Evolutionary conservation across 2,113 vertebrate species (phyloP).

Genomic region (Cyanoramphus novaezelandiae): DNA sequence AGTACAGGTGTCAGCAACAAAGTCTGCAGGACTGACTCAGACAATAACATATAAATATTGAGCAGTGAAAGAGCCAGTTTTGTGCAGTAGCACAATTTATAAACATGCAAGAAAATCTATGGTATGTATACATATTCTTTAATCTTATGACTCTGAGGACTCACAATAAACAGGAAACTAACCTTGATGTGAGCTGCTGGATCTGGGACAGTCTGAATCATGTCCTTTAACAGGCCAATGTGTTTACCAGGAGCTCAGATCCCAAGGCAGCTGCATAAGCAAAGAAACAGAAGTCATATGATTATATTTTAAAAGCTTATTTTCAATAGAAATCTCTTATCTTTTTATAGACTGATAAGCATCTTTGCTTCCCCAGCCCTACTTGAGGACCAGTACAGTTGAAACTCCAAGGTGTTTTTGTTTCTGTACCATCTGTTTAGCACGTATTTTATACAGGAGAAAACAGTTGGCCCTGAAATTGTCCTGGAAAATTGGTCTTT

Average conservation of each 20-base stretch:
- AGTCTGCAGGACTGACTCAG: neutral
- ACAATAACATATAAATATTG: neutral
- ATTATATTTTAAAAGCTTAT: neutral
- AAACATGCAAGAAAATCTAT: neutral
- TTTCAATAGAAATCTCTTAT: neutral
- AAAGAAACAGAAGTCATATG: neutral
- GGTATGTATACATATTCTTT: neutral
- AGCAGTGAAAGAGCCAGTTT: neutral
- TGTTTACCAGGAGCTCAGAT: constrained; percentile 60
- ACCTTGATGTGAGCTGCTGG: constrained; percentile 83
- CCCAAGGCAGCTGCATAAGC: constrained; percentile 56
- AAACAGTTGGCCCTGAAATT: neutral
- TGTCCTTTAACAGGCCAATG: constrained; percentile 74
- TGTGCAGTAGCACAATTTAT: neutral
- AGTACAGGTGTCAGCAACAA: neutral
- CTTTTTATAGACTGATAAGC: neutral
- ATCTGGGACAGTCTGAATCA: constrained; percentile 85
- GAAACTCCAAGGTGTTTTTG: neutral
- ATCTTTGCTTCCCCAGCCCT: neutral
- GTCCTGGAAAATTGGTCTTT: neutral
- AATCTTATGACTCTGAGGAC: constrained; percentile 26
- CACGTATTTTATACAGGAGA: neutral
- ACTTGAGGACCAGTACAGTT: neutral
- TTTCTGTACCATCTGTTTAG: neutral
- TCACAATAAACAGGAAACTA: constrained; percentile 49